Base-by-base conservation (phyloP, 2,888 invertebrate species). In the Megamerina dolium region DNA sequence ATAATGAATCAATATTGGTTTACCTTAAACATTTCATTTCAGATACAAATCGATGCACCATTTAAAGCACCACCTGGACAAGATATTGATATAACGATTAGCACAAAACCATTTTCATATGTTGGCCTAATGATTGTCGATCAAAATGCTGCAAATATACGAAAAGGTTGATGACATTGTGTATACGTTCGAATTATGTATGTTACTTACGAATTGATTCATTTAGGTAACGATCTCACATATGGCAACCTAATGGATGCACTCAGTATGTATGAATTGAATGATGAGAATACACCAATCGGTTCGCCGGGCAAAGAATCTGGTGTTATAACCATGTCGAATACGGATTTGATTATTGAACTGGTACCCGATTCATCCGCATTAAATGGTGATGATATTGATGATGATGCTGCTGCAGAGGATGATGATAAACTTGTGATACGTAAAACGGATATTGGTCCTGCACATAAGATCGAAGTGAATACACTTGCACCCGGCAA, bases 81-180 rank as follows among this genome's bases (percentile, higher is more conserved):
- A 29, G 78, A 83, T 49, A 81, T 94, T 6, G 86, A 89, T 56
- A 76, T 96, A 13, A 78, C 80, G 1, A 82, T 95, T 33, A 76
- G 79, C 10, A 85, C 94, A 0, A 88, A 87, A 59, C 85, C 92
- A 1, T 87, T 91, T 58, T 90, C 95, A 0, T 83, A 85, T 56
- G 84, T 94, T 16, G 92, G 90, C 4, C 72, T 96, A n/a, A 75
- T 94, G 60, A 92, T 90, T 0, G 83, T 91, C 3, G 95, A 96
- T 72, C 83, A 90, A 65, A 84, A 85, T 61, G 83, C 87, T 2
- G 68, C 82, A 6, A 67, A 82, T 8, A 72, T 91, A 35, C 80
- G 82, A 60, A 75, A 76, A 29, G 87, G 88, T 60, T 83, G 46
- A 44, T 45, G n/a, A n/a, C 3, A 29, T n/a, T n/a, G n/a, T n/a